phyloP scores from a whole-genome alignment of 1,140 invertebrate genomes.

The Micrasema minimum region DNA sequence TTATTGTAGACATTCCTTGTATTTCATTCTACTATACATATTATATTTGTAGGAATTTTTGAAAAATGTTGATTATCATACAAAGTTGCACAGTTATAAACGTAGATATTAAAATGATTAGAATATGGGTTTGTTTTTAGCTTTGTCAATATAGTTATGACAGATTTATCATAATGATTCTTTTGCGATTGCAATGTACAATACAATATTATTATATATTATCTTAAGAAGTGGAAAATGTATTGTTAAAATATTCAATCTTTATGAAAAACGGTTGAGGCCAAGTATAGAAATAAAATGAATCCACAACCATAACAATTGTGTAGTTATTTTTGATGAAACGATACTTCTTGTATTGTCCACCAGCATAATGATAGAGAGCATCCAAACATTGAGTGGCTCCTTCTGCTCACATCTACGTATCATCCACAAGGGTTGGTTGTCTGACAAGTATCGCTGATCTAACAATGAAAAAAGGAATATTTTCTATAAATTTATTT shows the following conservation, averaged over 20 bases:
- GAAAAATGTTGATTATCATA: slow-evolving; percentile 30
- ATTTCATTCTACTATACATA: no score
- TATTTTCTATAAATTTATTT: no score
- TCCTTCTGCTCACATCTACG: no score
- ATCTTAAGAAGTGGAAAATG: slow-evolving; percentile 35
- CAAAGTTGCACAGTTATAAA: slow-evolving; percentile 38
- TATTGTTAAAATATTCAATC: slow-evolving; percentile 43
- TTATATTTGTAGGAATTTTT: slow-evolving; percentile 32
- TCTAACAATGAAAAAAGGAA: no score
- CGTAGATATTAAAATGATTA: slow-evolving; percentile 36
- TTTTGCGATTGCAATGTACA: slow-evolving; percentile 39
- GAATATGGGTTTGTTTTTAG: slow-evolving; percentile 36
- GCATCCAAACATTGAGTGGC: no score
- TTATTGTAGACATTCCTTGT: slow-evolving; percentile 39
- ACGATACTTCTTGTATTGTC: no score
- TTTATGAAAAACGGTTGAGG: slow-evolving; percentile 45
- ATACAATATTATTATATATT: no score
- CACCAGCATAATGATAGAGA: no score
- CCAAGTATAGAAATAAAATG: slow-evolving; percentile 44
- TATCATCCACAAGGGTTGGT: no score
- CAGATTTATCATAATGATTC: slow-evolving; percentile 35
- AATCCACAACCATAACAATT: slow-evolving; percentile 34
- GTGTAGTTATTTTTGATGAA: no score
- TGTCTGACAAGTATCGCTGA: no score
- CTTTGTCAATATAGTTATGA: no score